A percentile compares a stretch with the other conserved stretches of the same genome.
Conservation (phyloP, 2,113 vertebrate species). For the Pelecanoides urinatrix region DNA sequence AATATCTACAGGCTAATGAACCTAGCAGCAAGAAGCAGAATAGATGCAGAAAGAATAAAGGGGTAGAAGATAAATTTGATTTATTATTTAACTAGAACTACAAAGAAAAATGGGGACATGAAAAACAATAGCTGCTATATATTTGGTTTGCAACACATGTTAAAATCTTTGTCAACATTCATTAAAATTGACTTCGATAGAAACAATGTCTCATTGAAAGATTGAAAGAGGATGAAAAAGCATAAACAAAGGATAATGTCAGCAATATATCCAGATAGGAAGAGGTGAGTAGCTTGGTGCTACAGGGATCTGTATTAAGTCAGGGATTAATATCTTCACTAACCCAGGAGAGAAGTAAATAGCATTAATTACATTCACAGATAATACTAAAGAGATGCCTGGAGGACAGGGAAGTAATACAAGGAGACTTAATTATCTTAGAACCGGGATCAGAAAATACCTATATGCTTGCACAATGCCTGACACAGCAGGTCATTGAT, state of each 20-base stretch:
- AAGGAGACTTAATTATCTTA: constrained; percentile 22
- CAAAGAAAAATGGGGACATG: not conserved
- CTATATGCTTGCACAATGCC: not conserved
- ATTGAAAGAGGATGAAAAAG: constrained; percentile 33
- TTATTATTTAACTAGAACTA: not conserved
- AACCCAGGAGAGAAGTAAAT: constrained; percentile 46
- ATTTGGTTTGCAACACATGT: constrained; percentile 22
- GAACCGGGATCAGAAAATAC: not conserved
- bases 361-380: constrained; percentile 50
- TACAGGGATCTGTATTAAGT: constrained; percentile 46
- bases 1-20: not conserved
- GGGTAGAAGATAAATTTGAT: not conserved
- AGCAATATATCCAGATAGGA: constrained; percentile 45
- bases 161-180: constrained; percentile 59
- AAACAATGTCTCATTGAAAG: constrained; percentile 30
- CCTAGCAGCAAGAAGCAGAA: not conserved
- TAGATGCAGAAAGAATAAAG: not conserved
- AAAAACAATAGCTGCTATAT: constrained; percentile 28
- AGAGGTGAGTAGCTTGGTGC: not conserved
- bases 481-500: not conserved
- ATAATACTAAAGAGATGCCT: constrained; percentile 44
- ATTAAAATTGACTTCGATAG: constrained; percentile 32
- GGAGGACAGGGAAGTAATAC: constrained; percentile 1
- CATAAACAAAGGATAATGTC: constrained; percentile 61
- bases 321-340: constrained; percentile 54